phyloP scores from a whole-genome alignment of 2,113 vertebrate species.

The Malurus cyaneus region DNA sequence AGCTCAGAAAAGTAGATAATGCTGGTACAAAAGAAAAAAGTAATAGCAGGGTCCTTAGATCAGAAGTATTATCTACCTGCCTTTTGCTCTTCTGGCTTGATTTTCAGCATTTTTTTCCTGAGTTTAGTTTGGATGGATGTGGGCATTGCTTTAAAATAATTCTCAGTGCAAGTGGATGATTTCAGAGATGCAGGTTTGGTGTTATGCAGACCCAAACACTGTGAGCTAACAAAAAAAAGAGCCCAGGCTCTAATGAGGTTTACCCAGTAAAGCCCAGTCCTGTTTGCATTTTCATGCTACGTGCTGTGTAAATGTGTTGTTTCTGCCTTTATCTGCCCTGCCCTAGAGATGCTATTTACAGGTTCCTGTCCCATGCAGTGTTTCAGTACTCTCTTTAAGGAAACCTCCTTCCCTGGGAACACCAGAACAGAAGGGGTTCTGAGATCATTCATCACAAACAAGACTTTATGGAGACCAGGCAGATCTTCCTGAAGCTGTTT shows the following conservation, averaged over 20 bases:
- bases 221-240: background rate
- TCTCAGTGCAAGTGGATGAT: background rate
- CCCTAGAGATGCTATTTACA: background rate
- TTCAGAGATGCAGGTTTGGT: background rate
- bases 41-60: background rate
- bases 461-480: background rate
- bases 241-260: background rate
- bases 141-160: background rate
- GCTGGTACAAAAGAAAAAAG: background rate
- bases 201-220: too few relatives aligned
- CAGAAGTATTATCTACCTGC: background rate
- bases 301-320: background rate
- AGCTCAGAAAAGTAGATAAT: background rate
- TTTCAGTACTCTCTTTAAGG: background rate
- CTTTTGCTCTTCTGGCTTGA: background rate
- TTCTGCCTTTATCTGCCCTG: background rate
- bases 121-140: background rate
- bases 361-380: background rate
- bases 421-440: background rate
- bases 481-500: background rate
- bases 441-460: background rate
- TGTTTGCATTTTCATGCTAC: background rate
- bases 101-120: background rate
- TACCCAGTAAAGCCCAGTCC: background rate
- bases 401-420: background rate